Base-by-base conservation (phyloP, 2,113 vertebrate species). In the Pao palembangensis region DNA sequence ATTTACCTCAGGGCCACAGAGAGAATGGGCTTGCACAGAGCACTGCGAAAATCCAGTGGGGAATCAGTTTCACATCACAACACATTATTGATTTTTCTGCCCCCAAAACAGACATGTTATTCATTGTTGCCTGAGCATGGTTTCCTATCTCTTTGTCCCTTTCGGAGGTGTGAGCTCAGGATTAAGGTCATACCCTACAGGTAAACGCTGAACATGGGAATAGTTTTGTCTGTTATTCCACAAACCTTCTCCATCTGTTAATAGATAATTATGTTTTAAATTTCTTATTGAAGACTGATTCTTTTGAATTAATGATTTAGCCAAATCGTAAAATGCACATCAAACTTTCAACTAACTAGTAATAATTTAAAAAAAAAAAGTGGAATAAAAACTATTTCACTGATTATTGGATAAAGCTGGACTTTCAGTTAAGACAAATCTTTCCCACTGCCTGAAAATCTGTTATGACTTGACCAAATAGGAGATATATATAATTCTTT, bases 31-130 rank as follows among this genome's bases (percentile, higher is more conserved):
- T 76, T 75, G 71, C 77, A 73, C 84, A 65, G 67, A 84, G 83
- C 74, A 78, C 70, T 63, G 68, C 69, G 50, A 74, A 44, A 82
- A 85, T 79, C 87, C 89, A 83, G 74, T 73, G 82, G 88, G 83
- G 85, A 88, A 88, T 88, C 84, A 90, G 79, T 84, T 87, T 90
- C 89, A 90, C 88, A 90, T 92, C 86, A 89, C 79, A 90, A 88
- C 81, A 88, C 82, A 89, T 90, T 92, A 91, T 89, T 90, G 89
- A 91, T 89, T 82, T 60, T 52, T 31, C 28, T 31, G 28, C 28
- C 28, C 28, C 28, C 17, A 77, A 87, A 88, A 84, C 75, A 75
- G 80, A 82, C 71, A 69, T 19, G 61, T 84, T 85, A 73, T 80
- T 78, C 71, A 81, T 82, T 76, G 69, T 74, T 80, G 78, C 61